A percentile compares a stretch with the other conserved stretches of the same genome.
Conservation (phyloP, 2,888 invertebrate species). For the Cephus pygmeus region DNA sequence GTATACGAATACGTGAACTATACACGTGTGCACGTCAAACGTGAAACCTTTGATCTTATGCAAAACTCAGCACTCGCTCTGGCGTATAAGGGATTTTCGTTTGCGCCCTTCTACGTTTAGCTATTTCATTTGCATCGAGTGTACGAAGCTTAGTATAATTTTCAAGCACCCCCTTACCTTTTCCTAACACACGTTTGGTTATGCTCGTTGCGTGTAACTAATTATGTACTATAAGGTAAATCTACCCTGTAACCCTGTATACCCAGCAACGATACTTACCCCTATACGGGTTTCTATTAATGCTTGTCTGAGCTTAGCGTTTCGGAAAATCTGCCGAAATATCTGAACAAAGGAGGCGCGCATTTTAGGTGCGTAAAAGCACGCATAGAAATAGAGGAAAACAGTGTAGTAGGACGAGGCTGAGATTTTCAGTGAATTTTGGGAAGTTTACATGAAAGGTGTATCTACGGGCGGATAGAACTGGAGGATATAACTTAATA, state of each 20-base stretch:
- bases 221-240: not conserved
- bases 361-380: not conserved
- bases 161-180: not conserved
- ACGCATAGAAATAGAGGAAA: not conserved
- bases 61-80: not conserved
- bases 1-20: not conserved
- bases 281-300: not conserved
- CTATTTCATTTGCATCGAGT: not conserved
- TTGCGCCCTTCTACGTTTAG: not conserved
- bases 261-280: not conserved
- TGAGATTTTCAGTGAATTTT: not conserved
- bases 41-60: slow-evolving; percentile 1
- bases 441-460: slow-evolving; percentile 5
- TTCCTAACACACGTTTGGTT: not conserved
- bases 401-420: not conserved
- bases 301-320: not conserved
- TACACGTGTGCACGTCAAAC: not conserved
- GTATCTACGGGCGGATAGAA: slow-evolving; percentile 6
- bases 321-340: not conserved
- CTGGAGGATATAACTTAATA: slow-evolving; percentile 9
- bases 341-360: not conserved
- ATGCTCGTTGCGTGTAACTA: not conserved
- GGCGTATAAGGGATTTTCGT: not conserved
- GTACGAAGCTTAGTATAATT: not conserved
- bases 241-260: not conserved